Conservation (phyloP, 2,888 invertebrate genomes). For the Microplitis deprimator region DNA sequence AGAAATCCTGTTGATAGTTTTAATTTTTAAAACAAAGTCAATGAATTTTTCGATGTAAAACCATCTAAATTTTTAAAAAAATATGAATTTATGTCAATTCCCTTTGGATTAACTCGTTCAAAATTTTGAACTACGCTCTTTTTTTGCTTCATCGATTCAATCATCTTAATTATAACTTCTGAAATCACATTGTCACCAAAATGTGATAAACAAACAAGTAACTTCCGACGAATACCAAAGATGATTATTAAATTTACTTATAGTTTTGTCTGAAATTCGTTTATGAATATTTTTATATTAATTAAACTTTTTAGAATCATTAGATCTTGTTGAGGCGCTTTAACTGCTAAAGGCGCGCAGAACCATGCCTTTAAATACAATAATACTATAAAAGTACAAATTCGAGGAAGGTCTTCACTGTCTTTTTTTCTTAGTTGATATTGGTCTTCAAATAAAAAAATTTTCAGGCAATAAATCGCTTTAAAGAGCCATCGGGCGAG, state of each 20-base stretch:
- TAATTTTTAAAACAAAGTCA: conserved; percentile 6
- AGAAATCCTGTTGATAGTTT: conserved; percentile 19
- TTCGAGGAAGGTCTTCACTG: conserved; percentile 11
- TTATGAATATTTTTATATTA: conserved; percentile 18
- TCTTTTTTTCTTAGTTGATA: conserved; percentile 18
- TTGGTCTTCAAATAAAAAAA: not conserved
- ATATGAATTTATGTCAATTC: not conserved
- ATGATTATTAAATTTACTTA: not conserved
- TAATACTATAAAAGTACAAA: conserved; percentile 31
- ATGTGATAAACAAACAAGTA: not conserved
- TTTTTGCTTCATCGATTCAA: conserved; percentile 1
- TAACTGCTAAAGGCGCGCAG: conserved; percentile 11
- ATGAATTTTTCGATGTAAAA: conserved; percentile 4
- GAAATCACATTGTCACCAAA: not conserved
- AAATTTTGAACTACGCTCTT: not conserved
- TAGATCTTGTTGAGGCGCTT: conserved; percentile 25
- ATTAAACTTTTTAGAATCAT: conserved; percentile 19
- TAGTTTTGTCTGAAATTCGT: not conserved
- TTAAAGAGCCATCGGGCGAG: too few species aligned
- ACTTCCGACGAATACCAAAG: conserved; percentile 12
- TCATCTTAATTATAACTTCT: not conserved
- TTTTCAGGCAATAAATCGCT: too few species aligned
- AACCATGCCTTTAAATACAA: conserved; percentile 28
- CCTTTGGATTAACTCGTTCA: not conserved
- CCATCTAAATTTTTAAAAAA: not conserved